These are phyloP conservation scores for Rafetus swinhoei DNA, from an alignment of 2,113 vertebrate genomes.

Conservation along the genomic window DNA sequence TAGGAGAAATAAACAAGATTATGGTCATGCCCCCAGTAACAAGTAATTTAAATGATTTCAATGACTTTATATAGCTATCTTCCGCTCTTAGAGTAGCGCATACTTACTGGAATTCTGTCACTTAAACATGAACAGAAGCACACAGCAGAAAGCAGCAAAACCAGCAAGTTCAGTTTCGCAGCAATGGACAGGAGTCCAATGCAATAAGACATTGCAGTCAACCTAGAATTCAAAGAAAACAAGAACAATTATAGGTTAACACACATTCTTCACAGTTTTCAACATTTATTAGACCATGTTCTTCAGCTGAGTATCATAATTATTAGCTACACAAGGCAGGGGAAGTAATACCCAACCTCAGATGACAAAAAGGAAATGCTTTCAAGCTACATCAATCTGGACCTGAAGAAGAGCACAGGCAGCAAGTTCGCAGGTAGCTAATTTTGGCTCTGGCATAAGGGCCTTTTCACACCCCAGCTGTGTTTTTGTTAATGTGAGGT, in stretches of 20 bases:
- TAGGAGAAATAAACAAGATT: background rate
- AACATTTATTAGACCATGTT: background rate
- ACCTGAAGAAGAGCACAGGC: background rate
- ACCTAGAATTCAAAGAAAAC: slow-evolving; percentile 47
- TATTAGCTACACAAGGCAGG: background rate
- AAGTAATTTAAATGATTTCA: fast-evolving
- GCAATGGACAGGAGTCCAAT: fast-evolving
- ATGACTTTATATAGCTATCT: fast-evolving
- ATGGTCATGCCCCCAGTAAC: background rate
- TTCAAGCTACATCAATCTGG: background rate
- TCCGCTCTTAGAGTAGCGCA: background rate
- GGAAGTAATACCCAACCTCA: background rate
- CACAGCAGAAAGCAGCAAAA: slow-evolving; percentile 35
- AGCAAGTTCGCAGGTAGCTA: background rate
- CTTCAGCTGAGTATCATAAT: fast-evolving
- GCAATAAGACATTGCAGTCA: slow-evolving; percentile 51
- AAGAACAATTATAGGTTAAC: background rate
- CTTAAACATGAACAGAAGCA: slow-evolving; percentile 33
- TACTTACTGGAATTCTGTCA: slow-evolving; percentile 57
- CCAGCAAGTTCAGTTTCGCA: slow-evolving; percentile 45
- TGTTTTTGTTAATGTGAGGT: background rate
- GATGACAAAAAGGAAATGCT: background rate
- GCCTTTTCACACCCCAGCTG: background rate
- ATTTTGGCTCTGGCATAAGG: background rate
- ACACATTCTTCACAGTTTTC: background rate